Conservation (phyloP, 1,140 invertebrate species). For the Coelopa frigida region DNA sequence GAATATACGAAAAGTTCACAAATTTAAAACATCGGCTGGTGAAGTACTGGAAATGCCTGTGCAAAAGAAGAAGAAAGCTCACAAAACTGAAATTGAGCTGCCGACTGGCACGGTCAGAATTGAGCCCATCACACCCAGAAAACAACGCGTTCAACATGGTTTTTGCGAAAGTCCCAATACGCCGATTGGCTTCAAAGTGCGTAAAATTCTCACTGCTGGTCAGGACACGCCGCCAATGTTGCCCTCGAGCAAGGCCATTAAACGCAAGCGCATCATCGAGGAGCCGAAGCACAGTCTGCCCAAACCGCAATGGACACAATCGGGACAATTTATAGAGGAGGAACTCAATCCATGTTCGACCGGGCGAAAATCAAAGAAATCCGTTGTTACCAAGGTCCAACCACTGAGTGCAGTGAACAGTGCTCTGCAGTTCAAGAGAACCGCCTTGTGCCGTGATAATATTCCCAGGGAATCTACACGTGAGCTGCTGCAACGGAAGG, state of each 20-base stretch:
- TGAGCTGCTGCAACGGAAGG: constrained; percentile 5
- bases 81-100: constrained; percentile 9
- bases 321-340: constrained; percentile 14
- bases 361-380: no score
- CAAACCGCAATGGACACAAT: constrained; percentile 16
- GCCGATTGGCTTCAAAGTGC: constrained; percentile 15
- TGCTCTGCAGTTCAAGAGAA: constrained; percentile 11
- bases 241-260: not conserved
- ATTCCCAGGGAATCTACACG: constrained; percentile 6
- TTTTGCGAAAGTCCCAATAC: constrained; percentile 24
- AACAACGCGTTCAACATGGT: constrained; percentile 16
- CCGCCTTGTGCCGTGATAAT: constrained; percentile 6
- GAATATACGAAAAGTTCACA: not conserved
- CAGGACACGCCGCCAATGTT: not conserved
- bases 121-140: constrained; percentile 27
- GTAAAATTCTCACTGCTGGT: not conserved
- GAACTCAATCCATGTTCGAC: constrained; percentile 1
- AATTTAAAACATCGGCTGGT: constrained; percentile 1
- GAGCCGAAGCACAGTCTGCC: constrained; percentile 9
- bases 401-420: not conserved
- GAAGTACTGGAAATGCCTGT: constrained; percentile 3
- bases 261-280: constrained; percentile 6
- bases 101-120: constrained; percentile 27
- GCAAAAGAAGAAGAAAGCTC: constrained; percentile 9
- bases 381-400: no score